Evolutionary conservation across 2,888 invertebrate genomes (phyloP).

Genomic region (Eretmocerus hayati): DNA sequence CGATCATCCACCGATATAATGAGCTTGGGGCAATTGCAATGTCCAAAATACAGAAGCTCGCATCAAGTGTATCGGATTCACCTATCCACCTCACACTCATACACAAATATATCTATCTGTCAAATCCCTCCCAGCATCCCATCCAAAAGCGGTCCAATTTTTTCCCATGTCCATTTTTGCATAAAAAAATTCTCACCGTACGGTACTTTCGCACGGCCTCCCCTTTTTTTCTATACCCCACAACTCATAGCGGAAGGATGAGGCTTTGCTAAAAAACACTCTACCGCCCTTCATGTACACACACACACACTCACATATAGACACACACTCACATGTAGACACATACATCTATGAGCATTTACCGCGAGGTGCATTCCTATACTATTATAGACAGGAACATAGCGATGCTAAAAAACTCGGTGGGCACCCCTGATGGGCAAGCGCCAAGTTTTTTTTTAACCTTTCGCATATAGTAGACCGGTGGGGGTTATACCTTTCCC

Average conservation of each 20-base stretch:
- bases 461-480: no score
- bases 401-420: not conserved
- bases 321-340: no score
- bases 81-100: no score
- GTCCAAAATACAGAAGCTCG: no score
- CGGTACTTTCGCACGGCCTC: conserved; percentile 41
- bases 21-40: no score
- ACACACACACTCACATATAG: no score
- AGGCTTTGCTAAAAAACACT: conserved; percentile 16
- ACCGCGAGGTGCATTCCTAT: conserved; percentile 22
- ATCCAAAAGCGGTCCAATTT: conserved; percentile 31
- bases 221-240: conserved; percentile 17
- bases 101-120: conserved; percentile 24
- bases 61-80: no score
- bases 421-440: conserved; percentile 2
- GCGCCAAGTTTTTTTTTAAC: no score
- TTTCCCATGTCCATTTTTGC: conserved; percentile 46
- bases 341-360: conserved; percentile 8
- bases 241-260: conserved; percentile 19
- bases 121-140: conserved; percentile 8
- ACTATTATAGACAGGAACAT: not conserved
- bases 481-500: no score
- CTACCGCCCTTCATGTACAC: no score
- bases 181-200: conserved; percentile 44
- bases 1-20: no score